These are phyloP conservation scores for Sitophilus oryzae DNA, from an alignment of 1,140 invertebrate genomes.

Conservation along the genomic window DNA sequence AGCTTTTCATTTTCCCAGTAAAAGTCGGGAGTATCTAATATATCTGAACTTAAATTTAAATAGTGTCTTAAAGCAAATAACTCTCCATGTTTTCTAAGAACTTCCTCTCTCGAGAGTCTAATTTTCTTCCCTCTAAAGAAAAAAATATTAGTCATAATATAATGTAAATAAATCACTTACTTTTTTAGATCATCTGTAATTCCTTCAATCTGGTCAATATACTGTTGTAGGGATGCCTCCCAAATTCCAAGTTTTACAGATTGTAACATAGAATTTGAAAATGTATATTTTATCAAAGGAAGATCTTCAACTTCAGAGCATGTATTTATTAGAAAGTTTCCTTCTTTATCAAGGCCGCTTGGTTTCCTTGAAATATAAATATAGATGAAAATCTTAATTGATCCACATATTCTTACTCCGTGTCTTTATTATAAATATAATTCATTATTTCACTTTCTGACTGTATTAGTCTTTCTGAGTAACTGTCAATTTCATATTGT, in stretches of 20 bases:
- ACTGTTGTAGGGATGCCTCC: slow-evolving; percentile 79
- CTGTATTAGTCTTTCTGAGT: slow-evolving; percentile 60
- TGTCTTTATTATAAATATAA: slow-evolving; percentile 48
- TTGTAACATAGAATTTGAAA: slow-evolving; percentile 85
- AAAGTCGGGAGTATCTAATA: slow-evolving; percentile 92
- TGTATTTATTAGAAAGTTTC: slow-evolving; percentile 35
- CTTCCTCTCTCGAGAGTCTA: slow-evolving; percentile 60
- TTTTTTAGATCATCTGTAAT: slow-evolving; percentile 74
- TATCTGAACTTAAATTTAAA: slow-evolving; percentile 88
- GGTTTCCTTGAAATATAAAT: slow-evolving; percentile 44
- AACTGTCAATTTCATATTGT: slow-evolving; percentile 60
- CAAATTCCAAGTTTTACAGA: slow-evolving; percentile 83
- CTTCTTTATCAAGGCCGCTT: slow-evolving; percentile 32
- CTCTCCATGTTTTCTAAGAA: slow-evolving; percentile 86
- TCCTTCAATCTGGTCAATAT: slow-evolving; percentile 75
- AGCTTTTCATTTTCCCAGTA: slow-evolving; percentile 92
- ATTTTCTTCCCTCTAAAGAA: slow-evolving; percentile 53
- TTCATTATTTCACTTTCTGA: slow-evolving; percentile 79
- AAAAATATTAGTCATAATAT: not conserved
- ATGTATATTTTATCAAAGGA: slow-evolving; percentile 67
- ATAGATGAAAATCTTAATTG: not conserved
- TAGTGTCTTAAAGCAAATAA: slow-evolving; percentile 82
- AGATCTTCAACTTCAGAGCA: slow-evolving; percentile 43
- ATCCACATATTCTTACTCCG: slow-evolving; percentile 22
- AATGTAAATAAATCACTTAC: slow-evolving; percentile 4